These are phyloP conservation scores for Eledona agricola DNA, from an alignment of 2,888 invertebrate species.

Conservation along the genomic window DNA sequence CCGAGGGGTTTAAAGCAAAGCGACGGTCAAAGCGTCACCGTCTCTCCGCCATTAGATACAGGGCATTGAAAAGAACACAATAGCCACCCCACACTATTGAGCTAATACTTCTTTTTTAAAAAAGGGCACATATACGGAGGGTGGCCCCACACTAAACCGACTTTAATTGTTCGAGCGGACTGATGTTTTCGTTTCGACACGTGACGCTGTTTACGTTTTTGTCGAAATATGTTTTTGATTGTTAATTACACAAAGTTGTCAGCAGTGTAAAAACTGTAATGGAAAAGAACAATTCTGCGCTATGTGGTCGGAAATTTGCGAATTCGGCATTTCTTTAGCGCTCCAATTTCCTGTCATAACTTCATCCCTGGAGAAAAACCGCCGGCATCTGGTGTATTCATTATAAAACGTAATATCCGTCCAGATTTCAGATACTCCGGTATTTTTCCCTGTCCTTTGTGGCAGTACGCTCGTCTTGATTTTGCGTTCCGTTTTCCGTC, in stretches of 20 bases:
- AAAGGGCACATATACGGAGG: constrained; percentile 43
- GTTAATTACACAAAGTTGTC: no score
- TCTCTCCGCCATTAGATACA: constrained; percentile 46
- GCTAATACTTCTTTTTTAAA: constrained; percentile 31
- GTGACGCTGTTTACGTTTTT: constrained; percentile 48
- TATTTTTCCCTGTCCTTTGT: constrained; percentile 53
- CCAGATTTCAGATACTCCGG: constrained; percentile 53
- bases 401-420: constrained; percentile 60
- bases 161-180: constrained; percentile 54
- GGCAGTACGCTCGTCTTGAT: constrained; percentile 45
- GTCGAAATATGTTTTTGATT: constrained; percentile 16
- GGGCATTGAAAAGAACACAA: constrained; percentile 38
- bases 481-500: constrained; percentile 42
- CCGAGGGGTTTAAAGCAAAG: constrained; percentile 49
- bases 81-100: constrained; percentile 35
- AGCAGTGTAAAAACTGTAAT: no score
- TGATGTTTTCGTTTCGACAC: constrained; percentile 51
- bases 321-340: constrained; percentile 21
- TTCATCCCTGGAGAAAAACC: constrained; percentile 23
- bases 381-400: constrained; percentile 57
- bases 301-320: no score
- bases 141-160: constrained; percentile 51
- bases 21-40: constrained; percentile 49
- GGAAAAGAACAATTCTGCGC: no score
- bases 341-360: constrained; percentile 29